Evolutionary conservation across 1,140 invertebrate species (phyloP), one percentile per base, ranked within the genome.

Genomic region (Spodoptera litura): DNA sequence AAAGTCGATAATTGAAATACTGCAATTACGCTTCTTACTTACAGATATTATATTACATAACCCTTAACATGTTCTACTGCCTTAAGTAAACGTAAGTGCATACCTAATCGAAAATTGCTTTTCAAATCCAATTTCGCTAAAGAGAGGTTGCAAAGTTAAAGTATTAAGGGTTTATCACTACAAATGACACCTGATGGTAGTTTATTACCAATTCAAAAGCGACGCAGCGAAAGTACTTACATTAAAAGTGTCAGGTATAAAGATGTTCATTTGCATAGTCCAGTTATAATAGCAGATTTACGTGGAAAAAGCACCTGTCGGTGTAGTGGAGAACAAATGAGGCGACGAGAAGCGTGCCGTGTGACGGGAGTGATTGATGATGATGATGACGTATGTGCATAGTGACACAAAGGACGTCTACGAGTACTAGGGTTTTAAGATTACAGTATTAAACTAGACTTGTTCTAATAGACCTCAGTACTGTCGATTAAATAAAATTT

Each of bases 281-380:
- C 49, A 75, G 58, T 75, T 75, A 75, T 64, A 75, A 75, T 75
- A 49, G 58, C 15, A 20, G 73, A 64, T 51, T 74, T 62, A 62
- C 38, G n/a, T 75, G 44, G 58, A 75, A 83, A 84, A 84, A 83
- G 78, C 79, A 81, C 76, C 83, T 83, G 81, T 85, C 84, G 75
- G 56, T 82, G 66, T 73, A 79, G 74, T 71, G 72, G 79, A 25
- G 44, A 86, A 85, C 85, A 89, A 86, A 91, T 88, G 87, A 87
- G 85, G 71, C 83, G 72, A 59, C 82, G 82, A 82, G 81, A 15
- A 79, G 59, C 68, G 83, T 84, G 81, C 80, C 79, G 71, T 75
- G 82, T 88, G 88, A 88, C 85, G 87, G 73, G 80, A 58, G 68
- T 91, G 89, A 91, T 91, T 90, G 86, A 91, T 92, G 88, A 90